Evolutionary conservation across 2,888 invertebrate genomes (phyloP), one percentile per base, ranked within the genome.

Genomic region (Resseliella maxima): DNA sequence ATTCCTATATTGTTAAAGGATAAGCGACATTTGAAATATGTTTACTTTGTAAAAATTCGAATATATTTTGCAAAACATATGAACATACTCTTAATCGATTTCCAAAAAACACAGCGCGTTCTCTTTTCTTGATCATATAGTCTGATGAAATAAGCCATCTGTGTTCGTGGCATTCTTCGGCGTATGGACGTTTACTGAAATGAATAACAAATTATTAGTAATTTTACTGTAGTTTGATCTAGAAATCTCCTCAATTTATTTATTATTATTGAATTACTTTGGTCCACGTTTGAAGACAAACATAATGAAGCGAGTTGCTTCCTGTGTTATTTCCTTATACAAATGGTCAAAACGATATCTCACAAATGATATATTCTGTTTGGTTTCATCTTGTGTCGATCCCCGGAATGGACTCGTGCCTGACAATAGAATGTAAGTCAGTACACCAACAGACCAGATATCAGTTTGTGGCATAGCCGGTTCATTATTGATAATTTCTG

Each of bases 131-230:
- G 89, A 97, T 95, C 96, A 98, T 97, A 90, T 95, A 96, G 90
- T 98, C 98, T 54, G 96, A 95, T 72, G 97, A 95, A 89, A 96
- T 93, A 87, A 99, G 93, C 99, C 99, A 99, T 90, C 98, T 95
- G 91, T 99, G 98, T 90, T 98, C 98, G 90, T 97, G 94, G 89
- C 98, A 98, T 91, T 99, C 99, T 90, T 98, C 98, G 0, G 96
- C 95, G 85, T 96, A 94, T 88, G 99, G 98, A 89, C 99, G 93
- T 94, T 99, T 98, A 88, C 97, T 97, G 89, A 86, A 92, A 92
- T 35, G 24, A 21, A 41, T 41, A 50, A 12, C 46, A 8, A 86
- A 86, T 90, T 89, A 87, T 21, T 12, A 50, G 2, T 50, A 50
- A 41, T 41, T 50, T 18, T 18, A 50, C 15, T 50, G 21, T 12